phyloP scores from a whole-genome alignment of 2,113 vertebrate species.

The Tautogolabrus adspersus region DNA sequence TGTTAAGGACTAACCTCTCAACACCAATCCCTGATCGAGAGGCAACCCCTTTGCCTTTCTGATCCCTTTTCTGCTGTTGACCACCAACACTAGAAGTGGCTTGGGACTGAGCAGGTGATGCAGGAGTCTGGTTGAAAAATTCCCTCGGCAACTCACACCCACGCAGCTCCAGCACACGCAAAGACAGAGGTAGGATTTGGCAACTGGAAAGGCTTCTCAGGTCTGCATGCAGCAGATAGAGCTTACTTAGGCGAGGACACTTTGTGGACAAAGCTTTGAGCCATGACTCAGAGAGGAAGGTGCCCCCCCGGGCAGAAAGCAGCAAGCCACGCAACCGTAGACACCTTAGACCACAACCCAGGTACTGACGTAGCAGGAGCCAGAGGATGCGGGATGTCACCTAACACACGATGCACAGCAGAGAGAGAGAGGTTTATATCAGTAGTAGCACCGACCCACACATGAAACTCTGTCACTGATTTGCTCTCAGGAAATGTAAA shows the following conservation, averaged over 20 bases:
- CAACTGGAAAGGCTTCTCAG: constrained; percentile 77
- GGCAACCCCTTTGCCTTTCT: constrained; percentile 36
- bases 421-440: constrained; percentile 15
- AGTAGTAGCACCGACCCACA: not conserved
- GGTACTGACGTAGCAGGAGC: constrained; percentile 83
- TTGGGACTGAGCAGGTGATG: constrained; percentile 30
- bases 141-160: constrained; percentile 80
- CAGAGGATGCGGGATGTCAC: constrained; percentile 84
- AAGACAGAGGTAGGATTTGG: constrained; percentile 75
- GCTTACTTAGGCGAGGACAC: constrained; percentile 81
- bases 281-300: constrained; percentile 84
- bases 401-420: constrained; percentile 64
- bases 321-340: constrained; percentile 83
- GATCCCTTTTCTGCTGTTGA: constrained; percentile 23
- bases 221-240: constrained; percentile 81
- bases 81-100: constrained; percentile 59
- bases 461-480: too few relatives aligned
- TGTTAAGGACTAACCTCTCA: constrained; percentile 79
- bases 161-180: constrained; percentile 80
- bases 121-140: constrained; percentile 76
- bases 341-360: constrained; percentile 81
- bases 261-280: constrained; percentile 80
- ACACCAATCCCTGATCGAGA: constrained; percentile 61
- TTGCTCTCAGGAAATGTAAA: too few relatives aligned
- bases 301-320: constrained; percentile 80